phyloP scores from a whole-genome alignment of 1,140 invertebrate species.

The Camponotus vicinus region DNA sequence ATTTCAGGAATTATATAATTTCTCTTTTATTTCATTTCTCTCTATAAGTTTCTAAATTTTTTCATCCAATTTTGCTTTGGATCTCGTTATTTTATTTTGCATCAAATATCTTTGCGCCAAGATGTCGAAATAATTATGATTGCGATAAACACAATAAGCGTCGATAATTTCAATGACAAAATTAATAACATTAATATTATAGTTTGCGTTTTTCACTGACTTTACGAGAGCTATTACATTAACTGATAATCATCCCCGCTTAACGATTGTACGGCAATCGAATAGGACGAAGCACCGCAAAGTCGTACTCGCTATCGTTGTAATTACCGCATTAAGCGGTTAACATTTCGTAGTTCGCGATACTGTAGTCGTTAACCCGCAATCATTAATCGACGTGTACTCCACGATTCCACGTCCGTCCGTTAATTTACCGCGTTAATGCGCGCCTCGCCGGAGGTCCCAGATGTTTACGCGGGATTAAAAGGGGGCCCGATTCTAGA shows the following conservation, averaged over 20 bases:
- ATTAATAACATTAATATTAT: slow-evolving; percentile 14
- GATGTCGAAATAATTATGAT: neutral
- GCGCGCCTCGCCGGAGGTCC: slow-evolving; percentile 32
- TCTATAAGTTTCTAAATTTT: neutral
- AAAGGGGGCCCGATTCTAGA: slow-evolving; percentile 29
- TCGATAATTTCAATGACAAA: neutral
- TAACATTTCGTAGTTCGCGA: slow-evolving; percentile 37
- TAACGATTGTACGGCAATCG: neutral
- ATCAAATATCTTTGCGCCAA: neutral
- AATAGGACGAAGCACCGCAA: neutral
- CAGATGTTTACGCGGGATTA: slow-evolving; percentile 68
- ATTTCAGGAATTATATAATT: neutral
- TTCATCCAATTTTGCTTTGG: neutral
- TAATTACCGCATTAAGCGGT: slow-evolving; percentile 13
- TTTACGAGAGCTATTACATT: neutral
- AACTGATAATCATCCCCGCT: slow-evolving; percentile 1
- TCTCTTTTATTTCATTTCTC: neutral
- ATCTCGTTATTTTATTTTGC: neutral
- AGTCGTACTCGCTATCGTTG: slow-evolving; percentile 6
- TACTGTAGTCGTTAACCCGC: slow-evolving; percentile 62
- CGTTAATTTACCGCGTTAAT: slow-evolving; percentile 64
- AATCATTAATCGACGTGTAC: slow-evolving; percentile 59
- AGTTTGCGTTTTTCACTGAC: neutral
- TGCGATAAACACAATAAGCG: neutral
- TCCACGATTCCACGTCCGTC: slow-evolving; percentile 47